Base-by-base conservation (phyloP, 2,888 invertebrate species). In the Thyatira batis region DNA sequence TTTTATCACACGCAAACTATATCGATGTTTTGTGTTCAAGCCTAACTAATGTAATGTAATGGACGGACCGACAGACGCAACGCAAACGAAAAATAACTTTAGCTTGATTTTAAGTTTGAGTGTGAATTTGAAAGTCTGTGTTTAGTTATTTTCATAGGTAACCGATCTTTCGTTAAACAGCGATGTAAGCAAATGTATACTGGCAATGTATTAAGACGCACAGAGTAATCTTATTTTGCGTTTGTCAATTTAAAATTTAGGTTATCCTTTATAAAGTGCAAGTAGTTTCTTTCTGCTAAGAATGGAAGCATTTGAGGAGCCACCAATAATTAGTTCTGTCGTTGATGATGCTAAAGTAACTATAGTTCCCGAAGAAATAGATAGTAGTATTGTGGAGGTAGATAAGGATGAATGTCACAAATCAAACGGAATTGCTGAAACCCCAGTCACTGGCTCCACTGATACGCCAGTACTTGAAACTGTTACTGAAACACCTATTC, bases 341-440 rank as follows among this genome's bases (percentile, higher is more conserved):
- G 55, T 65, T 54, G 84, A 85, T 51, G 66, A 61, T 55, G 65
- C 72, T 33, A 86, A 88, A 73, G 60, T 66, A 45, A 79, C 63
- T 61, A 60, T 65, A 57, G 54, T 61, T 25, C 67, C 62, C 56
- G 74, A 74, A 55, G 77, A 78, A 65, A 69, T 55, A 20, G 61
- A 62, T 10, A 58, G 59, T 52, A 69, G 59, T 48, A 59, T 58
- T 48, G 68, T 66, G 48, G 65, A 71, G 54, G 62, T 59, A 58
- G 78, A 78, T 61, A 68, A 70, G 57, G 76, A 85, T 72, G 76
- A 78, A 56, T 83, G 85, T 80, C 84, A 78, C 60, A 83, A 83
- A 81, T 74, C 89, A 56, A 90, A 91, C 71, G 90, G 90, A 67
- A 79, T 86, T 60, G 75, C 78, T 33, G 84, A 80, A 52, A 60